Evolutionary conservation across 2,113 vertebrate genomes (phyloP), one percentile per base, ranked within the genome.

Genomic region (Malurus alboscapulatus): DNA sequence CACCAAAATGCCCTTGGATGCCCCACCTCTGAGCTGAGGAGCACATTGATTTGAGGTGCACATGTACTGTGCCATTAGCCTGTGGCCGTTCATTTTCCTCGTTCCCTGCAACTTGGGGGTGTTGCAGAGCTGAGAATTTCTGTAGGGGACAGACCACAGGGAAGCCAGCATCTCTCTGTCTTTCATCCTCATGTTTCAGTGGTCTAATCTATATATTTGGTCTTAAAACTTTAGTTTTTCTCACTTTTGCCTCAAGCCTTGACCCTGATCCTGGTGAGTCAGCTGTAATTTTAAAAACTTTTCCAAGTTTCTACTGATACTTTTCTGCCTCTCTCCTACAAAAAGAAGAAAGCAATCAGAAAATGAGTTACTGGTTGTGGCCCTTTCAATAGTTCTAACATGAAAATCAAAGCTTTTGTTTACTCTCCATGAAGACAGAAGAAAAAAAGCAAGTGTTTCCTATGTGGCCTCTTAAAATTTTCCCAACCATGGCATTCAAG

Each of bases 61-160:
- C 16, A 0, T 32, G 34, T 26, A 18, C 58, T 63, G 36, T 87
- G 27, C 25, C 42, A 4, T 71, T 75, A 58, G 21, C 34, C 57
- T 5, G 0, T 9, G 3, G 34, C 44, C 45, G 16, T 30, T 84
- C 22, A 4, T 34, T 54, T 59, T 61, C 50, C 36, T 53, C 36
- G 3, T 44, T 20, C 65, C 30, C n/a, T 68, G 72, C 71, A 48
- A 2, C 4, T 12, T 0, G 0, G 53, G 47, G 32, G 2, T 38
- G 24, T 53, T 47, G 17, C 71, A 66, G 66, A 62, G 19, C 58
- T 57, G 63, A 77, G 53, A 47, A 40, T 61, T 84, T 76, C 42
- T 55, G 14, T 7, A 50, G 20, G 38, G 34, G 17, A 61, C 47
- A 30, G 59, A 24, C 38, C 32, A 18, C 30, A 19, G 54, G 9